Base-by-base conservation (phyloP, 2,797 vertebrate species). In the Coreius guichenoti region DNA sequence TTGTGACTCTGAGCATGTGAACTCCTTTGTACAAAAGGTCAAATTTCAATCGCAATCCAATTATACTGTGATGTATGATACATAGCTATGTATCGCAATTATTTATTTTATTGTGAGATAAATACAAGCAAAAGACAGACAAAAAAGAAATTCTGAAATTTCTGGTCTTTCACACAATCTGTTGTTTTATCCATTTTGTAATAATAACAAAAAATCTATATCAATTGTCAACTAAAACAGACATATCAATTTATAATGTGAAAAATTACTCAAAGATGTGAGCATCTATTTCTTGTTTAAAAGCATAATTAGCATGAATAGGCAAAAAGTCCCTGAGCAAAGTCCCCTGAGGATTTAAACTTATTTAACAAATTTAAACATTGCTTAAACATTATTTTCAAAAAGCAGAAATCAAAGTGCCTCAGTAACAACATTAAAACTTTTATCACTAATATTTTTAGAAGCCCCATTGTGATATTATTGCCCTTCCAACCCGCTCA, bases 281-380 rank as follows among this genome's bases (percentile, higher is more conserved):
- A 61, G 43, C 0, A 11, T n/a, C 36, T 73, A 49, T 21, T 72
- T 19, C 8, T 80, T n/a, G 31, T 75, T 21, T 26, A 36, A 36
- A 43, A 73, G 5, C 29, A n/a, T 51, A 75, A 65, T 51, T 51
- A 67, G 29, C 43, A 83, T 11, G 26, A 65, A 74, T 3, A 74
- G 29, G 29, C 58, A 33, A 61, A 45, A 33, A 29, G 8, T 63
- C 36, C 8, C 65, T 26, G 63, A 81, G 47, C 69, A 82, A 82
- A 63, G 3, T 29, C 39, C 69, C 39, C 29, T 58, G 49, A 39
- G 67, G 4, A 29, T 70, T 67, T 47, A 26, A 5, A 47, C 61
- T 80, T 56, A 31, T 54, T 56, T 23, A 58, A 82, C 80, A 47
- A 82, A 58, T 58, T 23, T 73, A 82, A 31, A 73, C 51, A 31